Evolutionary conservation across 1,140 invertebrate species (phyloP).

Genomic region (Aporrectodea caliginosa): DNA sequence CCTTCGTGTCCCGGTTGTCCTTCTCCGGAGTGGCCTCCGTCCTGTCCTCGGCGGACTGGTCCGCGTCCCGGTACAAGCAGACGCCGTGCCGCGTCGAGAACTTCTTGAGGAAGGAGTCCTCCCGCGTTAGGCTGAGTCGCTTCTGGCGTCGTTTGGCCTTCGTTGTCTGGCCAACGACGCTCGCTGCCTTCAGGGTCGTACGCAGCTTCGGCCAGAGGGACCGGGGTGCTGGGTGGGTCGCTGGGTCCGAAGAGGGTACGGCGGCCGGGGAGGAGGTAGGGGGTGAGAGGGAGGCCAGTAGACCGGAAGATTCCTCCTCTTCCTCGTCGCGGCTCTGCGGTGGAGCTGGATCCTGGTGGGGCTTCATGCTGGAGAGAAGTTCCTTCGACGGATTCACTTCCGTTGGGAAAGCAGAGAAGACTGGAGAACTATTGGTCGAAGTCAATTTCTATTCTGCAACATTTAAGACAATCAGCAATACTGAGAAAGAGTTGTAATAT

Average conservation of each 20-base stretch:
- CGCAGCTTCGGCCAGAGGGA: conserved; percentile 83
- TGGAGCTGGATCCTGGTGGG: no score
- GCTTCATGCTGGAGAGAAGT: no score
- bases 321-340: background rate
- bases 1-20: conserved; percentile 47
- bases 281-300: background rate
- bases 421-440: no score
- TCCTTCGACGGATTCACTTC: no score
- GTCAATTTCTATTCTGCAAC: no score
- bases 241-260: background rate
- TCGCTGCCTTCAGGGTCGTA: conserved; percentile 85
- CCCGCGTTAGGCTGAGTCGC: conserved; percentile 69
- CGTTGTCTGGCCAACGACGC: conserved; percentile 65
- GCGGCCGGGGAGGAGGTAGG: background rate
- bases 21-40: conserved; percentile 24
- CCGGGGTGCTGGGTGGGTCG: background rate
- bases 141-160: conserved; percentile 64
- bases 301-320: background rate
- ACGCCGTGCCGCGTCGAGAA: conserved; percentile 78
- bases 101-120: conserved; percentile 88
- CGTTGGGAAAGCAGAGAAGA: no score
- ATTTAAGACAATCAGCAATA: no score
- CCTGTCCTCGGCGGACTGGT: no score
- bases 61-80: conserved; percentile 31
- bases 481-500: no score